Base-by-base conservation (phyloP, 1,140 invertebrate species). In the Drosophila murphyi region DNA sequence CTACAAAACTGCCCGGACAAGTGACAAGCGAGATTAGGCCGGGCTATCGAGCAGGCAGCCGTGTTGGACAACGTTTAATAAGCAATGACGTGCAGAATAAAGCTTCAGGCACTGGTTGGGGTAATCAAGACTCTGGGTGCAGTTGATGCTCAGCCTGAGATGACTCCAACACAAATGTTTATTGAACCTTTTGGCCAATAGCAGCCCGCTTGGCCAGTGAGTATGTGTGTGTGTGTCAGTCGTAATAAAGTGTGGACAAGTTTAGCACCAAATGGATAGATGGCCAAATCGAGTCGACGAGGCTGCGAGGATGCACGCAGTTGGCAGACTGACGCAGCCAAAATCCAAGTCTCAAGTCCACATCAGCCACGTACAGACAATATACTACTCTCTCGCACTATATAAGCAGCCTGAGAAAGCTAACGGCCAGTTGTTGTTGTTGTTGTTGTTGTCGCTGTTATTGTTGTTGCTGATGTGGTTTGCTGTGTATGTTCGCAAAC, bases 11-110 rank as follows among this genome's bases (percentile, higher is more conserved):
- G 79, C 51, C 62, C 29, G 43, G 35, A 54, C 72, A 65, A 78
- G 83, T 87, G 83, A 88, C 83, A 88, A 68, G 76, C 69, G 72
- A 78, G 83, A 87, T 87, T 87, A 78, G 67, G 51, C 39, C 41
- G 35, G 48, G 41, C 52, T 51, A 72, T 35, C 48, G 32, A 20
- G 12, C 48, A 37, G 50, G 43, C 37, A 56, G 29, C 48, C 41
- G 32, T 60, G 56, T n/a, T 60, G 64, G 50, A 73, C 71, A 73
- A 59, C 51, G 47, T 73, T 86, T 86, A 86, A 86, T 86, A 86
- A 72, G 74, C 75, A 45, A 28, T 79, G 75, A 86, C 78, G 63
- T 65, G 64, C 77, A 85, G 81, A 62, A 77, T 77, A 80, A 47
- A 67, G 34, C 43, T 35, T 29, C 20, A 41, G 35, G 10, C 43